A percentile compares a stretch with the other conserved stretches of the same genome.
Conservation (phyloP, 1,140 invertebrate genomes). For the Zaprionus ornatus region DNA sequence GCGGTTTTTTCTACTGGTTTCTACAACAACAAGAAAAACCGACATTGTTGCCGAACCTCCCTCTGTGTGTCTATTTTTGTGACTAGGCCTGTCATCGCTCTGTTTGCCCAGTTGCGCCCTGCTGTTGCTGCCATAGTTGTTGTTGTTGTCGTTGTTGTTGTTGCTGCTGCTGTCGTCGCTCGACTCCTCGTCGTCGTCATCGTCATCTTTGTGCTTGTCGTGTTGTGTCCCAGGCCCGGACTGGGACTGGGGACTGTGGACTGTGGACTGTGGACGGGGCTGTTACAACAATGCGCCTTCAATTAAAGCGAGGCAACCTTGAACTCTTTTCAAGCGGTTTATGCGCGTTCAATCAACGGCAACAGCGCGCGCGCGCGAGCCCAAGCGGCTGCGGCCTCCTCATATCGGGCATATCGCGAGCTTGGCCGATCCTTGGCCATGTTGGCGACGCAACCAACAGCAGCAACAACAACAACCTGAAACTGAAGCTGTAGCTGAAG, state of each 20-base stretch:
- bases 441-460: conserved; percentile 36
- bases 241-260: conserved; percentile 2
- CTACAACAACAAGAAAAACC: neutral
- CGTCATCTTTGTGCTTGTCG: conserved; percentile 22
- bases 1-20: neutral
- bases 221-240: conserved; percentile 18
- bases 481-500: conserved; percentile 35
- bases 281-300: conserved; percentile 77
- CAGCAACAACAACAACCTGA: conserved; percentile 34
- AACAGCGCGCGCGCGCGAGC: conserved; percentile 14
- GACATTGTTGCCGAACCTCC: conserved; percentile 34
- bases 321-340: conserved; percentile 72
- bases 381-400: conserved; percentile 30
- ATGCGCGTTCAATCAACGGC: conserved; percentile 71
- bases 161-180: conserved; percentile 11
- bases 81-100: conserved; percentile 71
- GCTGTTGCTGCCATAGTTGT: conserved; percentile 29
- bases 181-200: conserved; percentile 8
- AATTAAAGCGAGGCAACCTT: conserved; percentile 75
- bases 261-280: conserved; percentile 23
- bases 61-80: conserved; percentile 71
- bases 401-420: conserved; percentile 55
- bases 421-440: conserved; percentile 48
- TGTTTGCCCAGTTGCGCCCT: conserved; percentile 57
- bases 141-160: neutral